Conservation (phyloP, 2,888 invertebrate genomes). For the Oxyscelio sp. region DNA sequence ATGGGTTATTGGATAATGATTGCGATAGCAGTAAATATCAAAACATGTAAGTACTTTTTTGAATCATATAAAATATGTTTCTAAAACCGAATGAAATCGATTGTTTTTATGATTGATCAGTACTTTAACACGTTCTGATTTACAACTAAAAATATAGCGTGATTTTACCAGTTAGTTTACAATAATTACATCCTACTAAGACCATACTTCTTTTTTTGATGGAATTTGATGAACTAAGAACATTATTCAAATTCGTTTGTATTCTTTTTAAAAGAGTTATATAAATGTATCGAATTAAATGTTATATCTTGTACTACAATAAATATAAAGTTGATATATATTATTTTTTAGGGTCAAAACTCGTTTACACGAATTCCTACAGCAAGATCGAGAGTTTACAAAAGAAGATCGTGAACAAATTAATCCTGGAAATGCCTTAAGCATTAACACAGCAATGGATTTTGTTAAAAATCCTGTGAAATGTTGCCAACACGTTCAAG, state of each 20-base stretch:
- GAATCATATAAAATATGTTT: neutral
- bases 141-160: too few relatives aligned
- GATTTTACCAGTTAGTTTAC: too few relatives aligned
- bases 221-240: too few relatives aligned
- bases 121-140: too few relatives aligned
- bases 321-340: neutral
- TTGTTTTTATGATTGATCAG: too few relatives aligned
- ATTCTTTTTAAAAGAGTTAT: too few relatives aligned
- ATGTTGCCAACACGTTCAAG: slow-evolving; percentile 97
- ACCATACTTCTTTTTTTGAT: too few relatives aligned
- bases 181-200: too few relatives aligned
- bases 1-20: slow-evolving; percentile 99
- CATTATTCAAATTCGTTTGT: too few relatives aligned
- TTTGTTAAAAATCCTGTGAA: slow-evolving; percentile 98
- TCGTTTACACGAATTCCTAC: slow-evolving; percentile 97
- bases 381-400: slow-evolving; percentile 96
- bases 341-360: slow-evolving; percentile 94
- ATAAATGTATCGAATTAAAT: too few relatives aligned
- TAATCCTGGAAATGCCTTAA: slow-evolving; percentile 97
- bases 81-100: too few relatives aligned
- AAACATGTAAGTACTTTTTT: slow-evolving; percentile 92
- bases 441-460: slow-evolving; percentile 96
- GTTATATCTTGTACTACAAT: too few relatives aligned
- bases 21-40: slow-evolving; percentile 98
- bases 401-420: slow-evolving; percentile 95